Evolutionary conservation across 2,888 invertebrate genomes (phyloP), one percentile per base, ranked within the genome.

Genomic region (Diarsia dahlii): DNA sequence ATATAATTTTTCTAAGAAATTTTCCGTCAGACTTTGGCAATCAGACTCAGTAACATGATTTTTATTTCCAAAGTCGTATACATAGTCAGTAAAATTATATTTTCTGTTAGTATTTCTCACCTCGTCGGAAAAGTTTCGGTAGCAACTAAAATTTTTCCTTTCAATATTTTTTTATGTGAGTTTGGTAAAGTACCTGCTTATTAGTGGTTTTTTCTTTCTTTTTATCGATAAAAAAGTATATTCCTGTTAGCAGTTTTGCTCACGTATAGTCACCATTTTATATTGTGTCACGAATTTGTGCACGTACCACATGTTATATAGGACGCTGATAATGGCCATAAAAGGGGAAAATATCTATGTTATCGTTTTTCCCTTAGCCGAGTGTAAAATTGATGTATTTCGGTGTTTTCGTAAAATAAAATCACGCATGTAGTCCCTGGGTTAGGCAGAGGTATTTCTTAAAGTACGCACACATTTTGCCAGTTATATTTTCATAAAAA

Each of bases 261-360:
- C 6, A 65, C 10, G 12, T 12, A n/a, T n/a, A 15, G 23, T 6
- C 52, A 34, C 15, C 45, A 78, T 78, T 54, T 39, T 75, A 75
- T 66, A 9, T 18, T 6, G 20, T 60, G 46, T 60, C 52, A 15
- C 1, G 46, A 65, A 54, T 18, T 78, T 28, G 28, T 18, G 65
- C 46, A 46, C 23, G 52, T 64, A 23, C 48, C 18, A 10, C 58
- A 15, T 28, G 28, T 52, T 71, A 65, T 46, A 71, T 52, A 1
- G 20, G 45, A 0, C 13, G 23, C 9, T 60, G 52, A 48, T 78
- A 58, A 78, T 46, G 45, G 45, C 4, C 23, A 34, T 50, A 23
- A 60, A 34, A 15, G 23, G 15, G 20, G 15, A 70, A 58, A 46
- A 52, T 60, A 46, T 28, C 34, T 12, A 20, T 45, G 50, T 52